phyloP scores from a whole-genome alignment of 2,113 vertebrate species.

The Myrmophylax atrothorax region DNA sequence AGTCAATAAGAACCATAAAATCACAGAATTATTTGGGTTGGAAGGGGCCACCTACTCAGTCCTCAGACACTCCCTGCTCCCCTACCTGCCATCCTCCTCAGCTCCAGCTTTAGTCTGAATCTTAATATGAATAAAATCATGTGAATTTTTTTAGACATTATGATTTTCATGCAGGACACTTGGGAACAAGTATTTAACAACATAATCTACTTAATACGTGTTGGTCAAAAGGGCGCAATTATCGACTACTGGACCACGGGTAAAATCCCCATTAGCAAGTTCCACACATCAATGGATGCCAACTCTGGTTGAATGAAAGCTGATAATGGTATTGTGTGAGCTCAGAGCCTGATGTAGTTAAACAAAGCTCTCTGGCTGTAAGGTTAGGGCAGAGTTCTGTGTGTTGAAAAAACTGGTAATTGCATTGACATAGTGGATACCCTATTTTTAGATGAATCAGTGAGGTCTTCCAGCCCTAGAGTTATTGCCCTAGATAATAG shows the following conservation, averaged over 20 bases:
- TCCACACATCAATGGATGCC: slow-evolving; percentile 51
- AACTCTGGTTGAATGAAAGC: background rate
- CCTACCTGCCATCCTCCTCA: background rate
- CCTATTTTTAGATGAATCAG: slow-evolving; percentile 45
- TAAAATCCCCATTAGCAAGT: slow-evolving; percentile 49
- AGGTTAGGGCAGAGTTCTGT: background rate
- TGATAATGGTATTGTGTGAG: background rate
- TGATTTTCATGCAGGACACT: background rate
- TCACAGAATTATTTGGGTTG: background rate
- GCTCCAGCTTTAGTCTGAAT: background rate
- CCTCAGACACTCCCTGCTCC: background rate
- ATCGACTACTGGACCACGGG: background rate
- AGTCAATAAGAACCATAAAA: background rate
- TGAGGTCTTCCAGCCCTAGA: slow-evolving; percentile 25
- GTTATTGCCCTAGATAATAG: background rate
- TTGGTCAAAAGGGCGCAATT: background rate
- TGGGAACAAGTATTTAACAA: background rate
- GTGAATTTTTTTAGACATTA: background rate
- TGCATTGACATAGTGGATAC: background rate
- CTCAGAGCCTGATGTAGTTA: background rate
- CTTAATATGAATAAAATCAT: background rate
- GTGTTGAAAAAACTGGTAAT: background rate
- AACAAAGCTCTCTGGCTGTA: background rate
- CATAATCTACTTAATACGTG: background rate
- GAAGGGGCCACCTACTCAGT: background rate